Conservation (phyloP, 2,113 vertebrate species). For the Chascanopsetta lugubris region DNA sequence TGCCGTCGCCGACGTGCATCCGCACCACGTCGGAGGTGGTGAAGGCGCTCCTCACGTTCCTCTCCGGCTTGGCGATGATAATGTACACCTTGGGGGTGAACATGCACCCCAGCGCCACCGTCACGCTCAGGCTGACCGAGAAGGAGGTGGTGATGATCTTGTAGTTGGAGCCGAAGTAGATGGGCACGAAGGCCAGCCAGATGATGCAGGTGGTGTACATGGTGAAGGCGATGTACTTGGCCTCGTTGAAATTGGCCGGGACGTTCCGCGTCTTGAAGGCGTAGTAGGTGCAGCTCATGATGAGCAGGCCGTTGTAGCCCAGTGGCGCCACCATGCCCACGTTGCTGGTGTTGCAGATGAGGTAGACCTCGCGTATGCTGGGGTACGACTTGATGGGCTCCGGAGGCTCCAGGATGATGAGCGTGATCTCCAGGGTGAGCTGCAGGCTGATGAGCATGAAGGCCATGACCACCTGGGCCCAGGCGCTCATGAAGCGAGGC, state of each 20-base stretch:
- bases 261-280: slow-evolving; percentile 99
- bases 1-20: slow-evolving; percentile 98
- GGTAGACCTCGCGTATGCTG: slow-evolving; percentile 95
- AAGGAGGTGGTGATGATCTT: slow-evolving; percentile 99
- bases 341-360: slow-evolving; percentile 99
- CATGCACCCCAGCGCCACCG: slow-evolving; percentile 98
- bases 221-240: slow-evolving; percentile 99
- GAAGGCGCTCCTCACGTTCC: slow-evolving; percentile 98
- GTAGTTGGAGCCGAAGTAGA: slow-evolving; percentile 99
- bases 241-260: slow-evolving; percentile 98
- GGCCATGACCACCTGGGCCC: slow-evolving; percentile 96
- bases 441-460: slow-evolving; percentile 94
- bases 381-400: slow-evolving; percentile 96
- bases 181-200: slow-evolving; percentile 98
- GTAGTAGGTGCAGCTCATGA: slow-evolving; percentile 99
- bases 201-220: slow-evolving; percentile 99
- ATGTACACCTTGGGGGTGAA: slow-evolving; percentile 99
- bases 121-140: slow-evolving; percentile 97
- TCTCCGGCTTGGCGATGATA: slow-evolving; percentile 97
- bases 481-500: slow-evolving; percentile 97
- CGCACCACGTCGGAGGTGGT: slow-evolving; percentile 98
- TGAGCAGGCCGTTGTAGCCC: slow-evolving; percentile 97
- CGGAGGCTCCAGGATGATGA: slow-evolving; percentile 96
- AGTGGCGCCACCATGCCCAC: slow-evolving; percentile 94
- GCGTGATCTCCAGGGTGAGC: slow-evolving; percentile 89